Evolutionary conservation across 1,140 invertebrate species (phyloP).

Genomic region (Tetranychus urticae): DNA sequence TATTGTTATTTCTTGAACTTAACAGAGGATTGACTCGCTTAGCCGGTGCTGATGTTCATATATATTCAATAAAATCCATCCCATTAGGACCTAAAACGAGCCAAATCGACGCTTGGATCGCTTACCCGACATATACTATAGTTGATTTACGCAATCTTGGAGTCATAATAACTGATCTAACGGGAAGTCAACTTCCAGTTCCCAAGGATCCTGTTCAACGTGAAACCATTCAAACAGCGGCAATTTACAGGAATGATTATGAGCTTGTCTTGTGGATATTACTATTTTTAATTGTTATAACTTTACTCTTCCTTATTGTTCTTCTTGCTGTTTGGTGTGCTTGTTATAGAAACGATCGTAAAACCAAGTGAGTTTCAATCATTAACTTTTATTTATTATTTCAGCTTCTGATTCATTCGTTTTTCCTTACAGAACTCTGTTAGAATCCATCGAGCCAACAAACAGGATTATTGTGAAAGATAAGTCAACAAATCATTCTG

Average conservation of each 20-base stretch:
- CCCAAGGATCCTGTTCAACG: not conserved
- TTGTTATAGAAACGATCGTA: constrained; percentile 5
- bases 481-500: too few species aligned
- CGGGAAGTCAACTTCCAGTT: not conserved
- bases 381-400: too few species aligned
- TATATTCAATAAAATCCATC: constrained; percentile 8
- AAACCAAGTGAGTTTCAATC: not conserved
- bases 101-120: not conserved
- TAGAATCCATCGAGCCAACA: too few species aligned
- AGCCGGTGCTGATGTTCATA: constrained; percentile 11
- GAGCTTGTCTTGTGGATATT: constrained; percentile 11
- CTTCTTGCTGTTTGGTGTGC: constrained; percentile 8
- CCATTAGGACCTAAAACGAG: not conserved
- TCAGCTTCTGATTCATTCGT: too few species aligned
- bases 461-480: too few species aligned
- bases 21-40: constrained; percentile 7
- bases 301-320: constrained; percentile 5
- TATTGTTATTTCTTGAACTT: not conserved
- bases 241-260: constrained; percentile 1
- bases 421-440: too few species aligned
- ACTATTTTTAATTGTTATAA: constrained; percentile 9
- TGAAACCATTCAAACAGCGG: not conserved
- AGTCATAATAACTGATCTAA: too few species aligned
- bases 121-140: not conserved
- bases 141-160: not conserved